Base-by-base conservation (phyloP, 2,888 invertebrate species). In the Homarus gammarus region DNA sequence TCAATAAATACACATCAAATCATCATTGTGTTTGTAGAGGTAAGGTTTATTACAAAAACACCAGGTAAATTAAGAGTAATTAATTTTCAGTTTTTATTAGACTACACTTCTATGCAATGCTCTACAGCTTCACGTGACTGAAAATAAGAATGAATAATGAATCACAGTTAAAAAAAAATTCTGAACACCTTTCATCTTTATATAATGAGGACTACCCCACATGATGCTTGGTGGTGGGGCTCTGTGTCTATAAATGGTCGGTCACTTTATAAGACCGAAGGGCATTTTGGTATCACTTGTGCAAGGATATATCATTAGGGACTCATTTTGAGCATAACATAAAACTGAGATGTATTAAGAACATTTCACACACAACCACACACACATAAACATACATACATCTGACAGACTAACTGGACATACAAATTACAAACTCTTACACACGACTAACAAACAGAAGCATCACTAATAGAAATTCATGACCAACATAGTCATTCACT, bases 51-150 rank as follows among this genome's bases (percentile, higher is more conserved):
- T 18, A 15, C 51, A 49, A n/a, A n/a, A n/a, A n/a, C n/a, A n/a
- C n/a, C n/a, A n/a, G 31, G 22, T 6, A 64, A 82, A 27, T 82
- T n/a, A 68, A 40, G n/a, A 68, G n/a, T 31, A 68, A 81, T 51
- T 84, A 83, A 83, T 89, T 89, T 84, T 84, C 88, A 77, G 38
- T 84, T 73, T 87, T 89, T 89, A 89, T 89, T 89, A 89, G 84
- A 83, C 84, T 89, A 89, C 88, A 89, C 64, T 89, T 89, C 88
- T 89, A 89, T 84, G 83, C 88, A 86, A 86, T 79, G 82, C 86
- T 79, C 86, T 89, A 89, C 88, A 89, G 75, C 83, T 89, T 83
- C 84, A 89, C 88, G 83, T 89, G 88, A 89, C 88, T 89, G 84
- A 84, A 89, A 87, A 79, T 82, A 61, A 87, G 56, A 56, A 78